Percentiles rank a stretch among this genome's conserved stretches.
Conservation (phyloP, 2,797 vertebrate species). For the Dryobates pubescens region DNA sequence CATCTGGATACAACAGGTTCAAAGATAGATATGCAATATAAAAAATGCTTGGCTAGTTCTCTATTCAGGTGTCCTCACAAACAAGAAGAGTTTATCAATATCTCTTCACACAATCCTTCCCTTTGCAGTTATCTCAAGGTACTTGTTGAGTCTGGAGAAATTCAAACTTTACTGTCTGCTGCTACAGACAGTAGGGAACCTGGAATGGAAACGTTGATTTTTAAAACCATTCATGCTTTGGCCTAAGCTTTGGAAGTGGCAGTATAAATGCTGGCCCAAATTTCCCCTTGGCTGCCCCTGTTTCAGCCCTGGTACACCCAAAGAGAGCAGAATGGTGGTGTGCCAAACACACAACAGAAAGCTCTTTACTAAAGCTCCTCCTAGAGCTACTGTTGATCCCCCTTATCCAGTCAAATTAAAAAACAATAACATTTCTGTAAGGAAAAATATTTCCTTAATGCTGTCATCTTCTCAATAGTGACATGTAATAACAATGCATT, state of each 20-base stretch:
- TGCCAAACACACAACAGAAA: rapidly evolving
- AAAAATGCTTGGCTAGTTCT: neutral
- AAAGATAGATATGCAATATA: neutral
- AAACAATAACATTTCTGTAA: neutral
- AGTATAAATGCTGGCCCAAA: neutral
- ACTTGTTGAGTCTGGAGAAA: neutral
- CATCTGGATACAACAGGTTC: neutral
- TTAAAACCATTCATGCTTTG: neutral
- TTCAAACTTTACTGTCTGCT: neutral
- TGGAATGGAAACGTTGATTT: neutral
- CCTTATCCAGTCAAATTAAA: neutral
- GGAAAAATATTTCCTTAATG: neutral
- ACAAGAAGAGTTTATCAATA: neutral
- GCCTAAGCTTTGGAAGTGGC: neutral
- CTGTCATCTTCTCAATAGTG: neutral
- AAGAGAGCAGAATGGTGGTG: neutral
- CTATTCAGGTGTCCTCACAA: neutral
- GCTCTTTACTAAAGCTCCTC: neutral
- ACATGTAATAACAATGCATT: neutral
- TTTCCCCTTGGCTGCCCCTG: rapidly evolving
- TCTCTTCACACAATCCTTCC: neutral
- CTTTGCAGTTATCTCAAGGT: neutral
- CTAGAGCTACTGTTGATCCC: neutral
- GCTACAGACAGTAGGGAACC: neutral
- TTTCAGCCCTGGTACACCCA: neutral